phyloP scores from a whole-genome alignment of 2,113 vertebrate species.

The Bos javanicus region DNA sequence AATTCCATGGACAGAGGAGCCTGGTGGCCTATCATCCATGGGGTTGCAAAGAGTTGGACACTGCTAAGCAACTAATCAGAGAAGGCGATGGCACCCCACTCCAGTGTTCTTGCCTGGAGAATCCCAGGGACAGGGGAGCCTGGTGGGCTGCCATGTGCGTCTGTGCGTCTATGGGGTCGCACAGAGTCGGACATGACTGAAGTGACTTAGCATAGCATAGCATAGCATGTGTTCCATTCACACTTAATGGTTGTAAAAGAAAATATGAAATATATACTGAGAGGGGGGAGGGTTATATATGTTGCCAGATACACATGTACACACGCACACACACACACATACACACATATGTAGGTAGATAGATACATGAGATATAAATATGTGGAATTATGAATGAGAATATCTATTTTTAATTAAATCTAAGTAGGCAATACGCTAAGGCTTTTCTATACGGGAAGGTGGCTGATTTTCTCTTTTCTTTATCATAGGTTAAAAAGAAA shows the following conservation, averaged over 20 bases:
- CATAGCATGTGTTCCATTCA: not conserved
- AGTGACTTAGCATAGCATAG: no score
- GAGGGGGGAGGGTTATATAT: not conserved
- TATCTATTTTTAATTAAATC: not conserved
- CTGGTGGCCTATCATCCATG: not conserved
- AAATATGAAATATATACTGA: not conserved
- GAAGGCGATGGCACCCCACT: no score
- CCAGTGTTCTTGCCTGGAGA: no score
- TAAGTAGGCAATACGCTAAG: not conserved
- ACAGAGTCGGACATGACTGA: no score
- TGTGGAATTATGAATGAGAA: not conserved
- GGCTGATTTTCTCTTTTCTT: not conserved
- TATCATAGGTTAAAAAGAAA: not conserved
- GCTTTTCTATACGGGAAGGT: not conserved
- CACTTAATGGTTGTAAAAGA: not conserved
- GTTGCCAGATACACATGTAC: not conserved
- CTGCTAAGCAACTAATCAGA: not conserved
- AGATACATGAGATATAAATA: not conserved
- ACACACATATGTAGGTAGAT: not conserved
- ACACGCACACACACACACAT: fast-evolving
- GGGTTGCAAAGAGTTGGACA: not conserved
- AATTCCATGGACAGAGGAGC: not conserved
- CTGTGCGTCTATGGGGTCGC: no score
- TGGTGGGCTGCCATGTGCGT: no score
- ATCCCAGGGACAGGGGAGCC: no score